Evolutionary conservation across 2,797 vertebrate genomes (phyloP).

Genomic region (Acanthurus leucopareius): DNA sequence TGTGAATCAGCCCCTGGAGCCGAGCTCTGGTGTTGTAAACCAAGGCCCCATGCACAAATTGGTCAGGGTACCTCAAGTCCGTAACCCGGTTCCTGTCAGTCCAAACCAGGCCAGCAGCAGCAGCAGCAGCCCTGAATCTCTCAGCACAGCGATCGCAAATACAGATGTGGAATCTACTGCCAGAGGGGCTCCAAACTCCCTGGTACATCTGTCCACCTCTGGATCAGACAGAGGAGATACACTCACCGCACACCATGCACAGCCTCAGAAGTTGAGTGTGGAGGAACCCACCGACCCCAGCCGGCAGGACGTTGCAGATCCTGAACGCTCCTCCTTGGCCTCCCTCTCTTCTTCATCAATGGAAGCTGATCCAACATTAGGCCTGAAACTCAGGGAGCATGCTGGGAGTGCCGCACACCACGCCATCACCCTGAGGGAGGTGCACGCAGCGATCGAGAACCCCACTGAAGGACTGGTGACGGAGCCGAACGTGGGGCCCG

Average conservation of each 20-base stretch:
- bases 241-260: slow-evolving; percentile 52
- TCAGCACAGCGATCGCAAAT: slow-evolving; percentile 63
- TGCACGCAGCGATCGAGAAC: slow-evolving; percentile 48
- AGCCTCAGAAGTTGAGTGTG: slow-evolving; percentile 77
- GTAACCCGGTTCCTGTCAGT: slow-evolving; percentile 47
- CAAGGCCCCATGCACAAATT: slow-evolving; percentile 55
- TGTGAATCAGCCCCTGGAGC: slow-evolving; percentile 40
- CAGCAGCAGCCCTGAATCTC: slow-evolving; percentile 44
- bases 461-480: slow-evolving; percentile 71
- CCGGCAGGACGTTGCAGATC: slow-evolving; percentile 70
- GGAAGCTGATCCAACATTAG: slow-evolving; percentile 27
- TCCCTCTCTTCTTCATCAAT: slow-evolving; percentile 31
- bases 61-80: slow-evolving; percentile 46
- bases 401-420: slow-evolving; percentile 60
- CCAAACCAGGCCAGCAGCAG: slow-evolving; percentile 61
- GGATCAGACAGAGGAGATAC: slow-evolving; percentile 75
- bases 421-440: slow-evolving; percentile 83
- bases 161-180: slow-evolving; percentile 59
- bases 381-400: slow-evolving; percentile 67
- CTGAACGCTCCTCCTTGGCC: slow-evolving; percentile 63
- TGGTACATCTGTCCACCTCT: slow-evolving; percentile 49
- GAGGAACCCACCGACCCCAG: slow-evolving; percentile 81
- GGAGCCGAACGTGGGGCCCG: slow-evolving; percentile 14
- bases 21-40: slow-evolving; percentile 42
- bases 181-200: slow-evolving; percentile 46